Evolutionary conservation across 2,888 invertebrate genomes (phyloP), one percentile per base, ranked within the genome.

Genomic region (Polyommatus icarus): DNA sequence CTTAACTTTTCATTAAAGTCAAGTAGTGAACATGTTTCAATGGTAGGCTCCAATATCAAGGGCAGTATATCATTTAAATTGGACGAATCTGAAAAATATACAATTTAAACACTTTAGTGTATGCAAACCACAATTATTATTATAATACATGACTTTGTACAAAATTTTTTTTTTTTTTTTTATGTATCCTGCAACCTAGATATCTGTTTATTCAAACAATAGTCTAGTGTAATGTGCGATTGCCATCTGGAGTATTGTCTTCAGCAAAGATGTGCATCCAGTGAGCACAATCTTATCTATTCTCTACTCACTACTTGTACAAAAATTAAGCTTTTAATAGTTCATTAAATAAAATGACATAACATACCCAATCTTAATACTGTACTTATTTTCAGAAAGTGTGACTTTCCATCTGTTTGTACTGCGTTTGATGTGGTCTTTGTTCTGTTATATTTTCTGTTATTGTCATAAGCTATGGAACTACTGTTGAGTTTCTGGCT

Each of bases 1-100:
- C 87, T 88, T 0, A 93, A 83, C 77, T 91, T 92, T 78, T 92
- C 91, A 3, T 89, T 92, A 81, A 87, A 88, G 12, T 91, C 90
- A 46, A 92, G 78, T 76, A 92, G 81, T 0, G 87, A 88, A 78
- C 84, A 83, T 40, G 88, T 87, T 18, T 87, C 84, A 6, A 80
- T 79, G 0, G 85, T 84, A 0, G 87, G 83, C 76, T 90, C 87
- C 12, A 91, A 80, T 54, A 91, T 85, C 1, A 85, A 79, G 0
- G 90, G 88, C 1, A 93, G 81, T 0, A 91, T 81, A 18, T 83
- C 75, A 1, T 83, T 79, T 2, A 90, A 78, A 20, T 80, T 83
- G n/a, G 85, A 82, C 0, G 78, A 59, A n/a, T 84, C 93, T 93
- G 88, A 36, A 88, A 89, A 46, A 46, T 50, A 76, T 57, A 73